phyloP scores from a whole-genome alignment of 2,888 invertebrate species.

The Taenaris catops region DNA sequence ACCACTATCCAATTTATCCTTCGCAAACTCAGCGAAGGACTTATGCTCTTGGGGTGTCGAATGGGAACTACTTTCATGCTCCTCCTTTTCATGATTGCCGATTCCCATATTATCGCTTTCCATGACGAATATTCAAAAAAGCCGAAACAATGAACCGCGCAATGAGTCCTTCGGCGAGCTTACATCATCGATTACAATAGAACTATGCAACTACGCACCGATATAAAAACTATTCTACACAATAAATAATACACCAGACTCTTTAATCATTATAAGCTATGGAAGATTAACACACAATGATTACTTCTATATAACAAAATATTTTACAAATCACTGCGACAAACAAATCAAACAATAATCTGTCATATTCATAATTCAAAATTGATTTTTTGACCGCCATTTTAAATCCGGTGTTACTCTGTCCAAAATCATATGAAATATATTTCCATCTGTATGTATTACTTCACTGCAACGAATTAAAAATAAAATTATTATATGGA shows the following conservation, averaged over 20 bases:
- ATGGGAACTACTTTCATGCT: conserved; percentile 61
- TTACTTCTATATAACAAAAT: conserved; percentile 4
- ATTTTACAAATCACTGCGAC: conserved; percentile 16
- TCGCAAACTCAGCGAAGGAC: conserved; percentile 70
- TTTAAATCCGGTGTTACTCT: conserved; percentile 25
- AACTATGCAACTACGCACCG: conserved; percentile 25
- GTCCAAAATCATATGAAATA: neutral
- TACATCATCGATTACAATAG: conserved; percentile 73
- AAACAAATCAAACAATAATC: conserved; percentile 21
- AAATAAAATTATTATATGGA: too few species aligned
- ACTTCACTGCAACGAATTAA: too few species aligned
- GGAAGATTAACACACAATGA: conserved; percentile 1
- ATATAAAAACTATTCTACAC: conserved; percentile 8
- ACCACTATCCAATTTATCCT: conserved; percentile 73
- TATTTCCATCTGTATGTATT: too few species aligned
- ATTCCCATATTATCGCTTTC: conserved; percentile 53
- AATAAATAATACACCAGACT: conserved; percentile 13
- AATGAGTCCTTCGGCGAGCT: conserved; percentile 57
- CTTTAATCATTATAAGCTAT: conserved; percentile 2
- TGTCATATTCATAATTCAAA: conserved; percentile 63
- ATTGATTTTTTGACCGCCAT: conserved; percentile 76
- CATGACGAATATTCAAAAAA: conserved; percentile 39
- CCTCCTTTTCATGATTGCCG: conserved; percentile 56
- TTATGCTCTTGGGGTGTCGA: conserved; percentile 70
- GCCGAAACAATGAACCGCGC: conserved; percentile 43